phyloP scores from a whole-genome alignment of 2,888 invertebrate species.

The Orchesellides sinensis region DNA sequence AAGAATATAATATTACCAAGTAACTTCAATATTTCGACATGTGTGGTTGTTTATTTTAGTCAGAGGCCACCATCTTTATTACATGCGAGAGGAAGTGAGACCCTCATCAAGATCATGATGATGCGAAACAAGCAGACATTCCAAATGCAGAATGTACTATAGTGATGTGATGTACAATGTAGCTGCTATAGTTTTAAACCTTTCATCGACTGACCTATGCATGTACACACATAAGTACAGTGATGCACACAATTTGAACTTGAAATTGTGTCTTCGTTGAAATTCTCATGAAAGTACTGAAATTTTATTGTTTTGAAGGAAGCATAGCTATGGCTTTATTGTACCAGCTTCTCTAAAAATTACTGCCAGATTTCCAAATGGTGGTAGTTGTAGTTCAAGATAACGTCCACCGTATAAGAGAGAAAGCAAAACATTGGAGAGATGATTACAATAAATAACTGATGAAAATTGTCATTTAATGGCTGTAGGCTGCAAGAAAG shows the following conservation, averaged over 20 bases:
- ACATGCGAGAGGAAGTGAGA: constrained; percentile 54
- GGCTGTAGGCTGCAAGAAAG: constrained; percentile 7
- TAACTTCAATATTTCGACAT: constrained; percentile 73
- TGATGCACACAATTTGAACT: constrained; percentile 10
- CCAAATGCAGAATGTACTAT: not conserved
- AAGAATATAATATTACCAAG: constrained; percentile 31
- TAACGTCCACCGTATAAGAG: constrained; percentile 3
- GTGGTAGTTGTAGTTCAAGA: not conserved
- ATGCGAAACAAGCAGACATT: not conserved
- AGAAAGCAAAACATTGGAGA: too few species aligned
- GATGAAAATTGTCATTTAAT: constrained; percentile 42
- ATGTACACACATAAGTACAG: not conserved
- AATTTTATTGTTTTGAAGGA: constrained; percentile 10
- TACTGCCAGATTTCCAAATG: not conserved
- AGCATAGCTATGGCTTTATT: not conserved
- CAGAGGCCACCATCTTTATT: constrained; percentile 68
- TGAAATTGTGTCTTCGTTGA: constrained; percentile 33
- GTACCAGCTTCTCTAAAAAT: too few species aligned
- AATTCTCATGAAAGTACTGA: too few species aligned
- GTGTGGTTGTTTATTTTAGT: constrained; percentile 73
- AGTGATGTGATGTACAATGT: not conserved
- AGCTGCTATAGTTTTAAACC: constrained; percentile 37
- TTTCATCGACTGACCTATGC: constrained; percentile 56
- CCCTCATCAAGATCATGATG: not conserved
- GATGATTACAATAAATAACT: constrained; percentile 36